These are phyloP conservation scores for Notolabrus celidotus DNA, from an alignment of 2,797 vertebrate species.

Conservation along the genomic window DNA sequence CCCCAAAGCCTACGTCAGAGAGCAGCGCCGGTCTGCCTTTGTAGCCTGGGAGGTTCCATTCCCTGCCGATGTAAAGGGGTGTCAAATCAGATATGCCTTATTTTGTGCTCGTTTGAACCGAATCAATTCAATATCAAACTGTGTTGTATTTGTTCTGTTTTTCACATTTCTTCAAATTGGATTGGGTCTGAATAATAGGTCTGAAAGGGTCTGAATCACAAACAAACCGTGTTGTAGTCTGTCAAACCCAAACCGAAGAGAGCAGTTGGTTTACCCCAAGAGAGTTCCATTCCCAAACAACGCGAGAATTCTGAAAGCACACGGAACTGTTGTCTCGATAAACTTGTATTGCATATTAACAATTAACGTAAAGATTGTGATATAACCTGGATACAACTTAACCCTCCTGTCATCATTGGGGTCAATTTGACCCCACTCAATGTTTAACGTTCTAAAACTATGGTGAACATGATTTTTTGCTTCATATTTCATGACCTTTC, in stretches of 20 bases:
- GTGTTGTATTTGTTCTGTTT: too few species aligned
- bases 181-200: too few species aligned
- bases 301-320: slow-evolving; percentile 52
- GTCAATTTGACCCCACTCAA: too few species aligned
- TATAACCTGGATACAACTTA: too few species aligned
- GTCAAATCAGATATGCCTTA: neutral
- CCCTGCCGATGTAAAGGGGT: neutral
- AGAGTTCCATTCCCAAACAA: slow-evolving; percentile 11
- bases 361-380: too few species aligned
- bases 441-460: too few species aligned
- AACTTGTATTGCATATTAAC: too few species aligned
- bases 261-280: slow-evolving; percentile 41
- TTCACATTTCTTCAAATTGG: too few species aligned
- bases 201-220: too few species aligned
- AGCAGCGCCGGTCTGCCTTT: slow-evolving; percentile 49
- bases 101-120: neutral
- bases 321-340: neutral
- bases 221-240: accelerated
- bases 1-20: slow-evolving; percentile 67
- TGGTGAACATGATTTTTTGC: too few species aligned
- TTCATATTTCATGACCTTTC: too few species aligned
- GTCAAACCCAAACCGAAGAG: neutral
- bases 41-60: slow-evolving; percentile 64
- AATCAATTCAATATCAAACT: neutral
- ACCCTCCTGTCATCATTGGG: too few species aligned